These are phyloP conservation scores for Phrynocephalus forsythii DNA, from an alignment of 2,797 vertebrate species.

Conservation along the genomic window DNA sequence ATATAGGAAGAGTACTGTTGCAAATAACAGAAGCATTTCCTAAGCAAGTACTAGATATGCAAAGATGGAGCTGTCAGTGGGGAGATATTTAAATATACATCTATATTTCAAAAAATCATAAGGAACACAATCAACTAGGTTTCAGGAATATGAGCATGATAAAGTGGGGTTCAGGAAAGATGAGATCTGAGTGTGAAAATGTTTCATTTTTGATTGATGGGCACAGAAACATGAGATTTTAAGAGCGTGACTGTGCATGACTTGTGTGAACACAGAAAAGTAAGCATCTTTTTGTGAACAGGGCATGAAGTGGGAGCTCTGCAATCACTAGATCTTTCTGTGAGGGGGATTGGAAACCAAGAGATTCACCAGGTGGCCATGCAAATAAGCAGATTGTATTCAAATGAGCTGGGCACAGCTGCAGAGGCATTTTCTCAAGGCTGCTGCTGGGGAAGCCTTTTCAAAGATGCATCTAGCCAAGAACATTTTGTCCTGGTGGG, in stretches of 20 bases:
- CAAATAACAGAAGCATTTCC: conserved; percentile 3
- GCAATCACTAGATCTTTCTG: conserved; percentile 66
- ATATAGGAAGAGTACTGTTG: not conserved
- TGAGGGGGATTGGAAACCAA: conserved; percentile 60
- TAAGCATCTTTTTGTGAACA: conserved; percentile 55
- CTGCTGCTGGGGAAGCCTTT: conserved; percentile 42
- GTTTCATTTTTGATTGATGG: conserved; percentile 24
- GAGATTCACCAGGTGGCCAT: conserved; percentile 54
- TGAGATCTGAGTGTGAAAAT: conserved; percentile 33
- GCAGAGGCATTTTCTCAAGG: conserved; percentile 68
- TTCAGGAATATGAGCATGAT: not conserved
- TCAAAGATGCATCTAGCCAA: conserved; percentile 51
- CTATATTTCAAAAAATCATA: conserved; percentile 16
- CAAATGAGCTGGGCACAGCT: conserved; percentile 62
- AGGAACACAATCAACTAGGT: not conserved
- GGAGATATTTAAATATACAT: not conserved
- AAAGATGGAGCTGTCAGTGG: not conserved
- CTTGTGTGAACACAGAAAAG: not conserved
- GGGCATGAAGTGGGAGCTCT: conserved; percentile 32
- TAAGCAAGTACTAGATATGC: not conserved
- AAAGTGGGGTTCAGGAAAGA: conserved; percentile 23
- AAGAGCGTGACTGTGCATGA: conserved; percentile 29
- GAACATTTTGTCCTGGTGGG: conserved; percentile 65
- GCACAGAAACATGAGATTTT: conserved; percentile 31
- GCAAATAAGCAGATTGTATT: conserved; percentile 67